Conservation (phyloP, 2,888 invertebrate species). For the Eristalis tenax region DNA sequence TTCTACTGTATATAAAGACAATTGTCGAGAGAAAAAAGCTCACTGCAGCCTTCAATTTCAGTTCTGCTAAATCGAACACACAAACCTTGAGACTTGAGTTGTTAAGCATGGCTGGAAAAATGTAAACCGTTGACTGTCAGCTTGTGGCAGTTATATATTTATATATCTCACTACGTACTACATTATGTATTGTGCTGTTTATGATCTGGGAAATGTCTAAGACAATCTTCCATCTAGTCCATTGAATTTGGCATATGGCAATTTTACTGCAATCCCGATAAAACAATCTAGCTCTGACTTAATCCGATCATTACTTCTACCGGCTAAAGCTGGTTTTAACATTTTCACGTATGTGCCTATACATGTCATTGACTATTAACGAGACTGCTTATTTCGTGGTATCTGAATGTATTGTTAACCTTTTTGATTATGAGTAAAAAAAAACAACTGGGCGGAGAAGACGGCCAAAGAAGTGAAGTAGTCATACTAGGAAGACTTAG, state of each 20-base stretch:
- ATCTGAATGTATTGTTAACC: conserved; percentile 24
- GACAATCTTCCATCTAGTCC: not conserved
- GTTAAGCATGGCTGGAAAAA: conserved; percentile 46
- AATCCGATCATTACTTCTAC: conserved; percentile 28
- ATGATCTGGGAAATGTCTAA: not conserved
- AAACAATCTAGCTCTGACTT: conserved; percentile 10
- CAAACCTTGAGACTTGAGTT: conserved; percentile 54
- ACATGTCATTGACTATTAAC: not conserved
- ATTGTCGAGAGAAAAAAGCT: conserved; percentile 24
- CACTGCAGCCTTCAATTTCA: conserved; percentile 45
- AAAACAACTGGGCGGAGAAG: conserved; percentile 49
- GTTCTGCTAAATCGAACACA: conserved; percentile 66
- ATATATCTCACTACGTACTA: not conserved
- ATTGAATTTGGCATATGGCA: not conserved
- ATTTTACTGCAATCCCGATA: not conserved
- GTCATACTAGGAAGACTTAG: conserved; percentile 25
- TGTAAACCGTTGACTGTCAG: conserved; percentile 21
- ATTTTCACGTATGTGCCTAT: not conserved
- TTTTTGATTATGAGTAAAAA: conserved; percentile 36
- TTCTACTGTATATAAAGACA: not conserved
- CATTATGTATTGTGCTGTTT: not conserved
- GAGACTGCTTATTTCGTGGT: conserved; percentile 23
- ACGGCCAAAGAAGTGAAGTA: conserved; percentile 13
- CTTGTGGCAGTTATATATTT: not conserved
- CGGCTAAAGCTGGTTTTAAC: conserved; percentile 28